Base-by-base conservation (phyloP, 2,888 invertebrate species). In the Trichopoda pennipes region DNA sequence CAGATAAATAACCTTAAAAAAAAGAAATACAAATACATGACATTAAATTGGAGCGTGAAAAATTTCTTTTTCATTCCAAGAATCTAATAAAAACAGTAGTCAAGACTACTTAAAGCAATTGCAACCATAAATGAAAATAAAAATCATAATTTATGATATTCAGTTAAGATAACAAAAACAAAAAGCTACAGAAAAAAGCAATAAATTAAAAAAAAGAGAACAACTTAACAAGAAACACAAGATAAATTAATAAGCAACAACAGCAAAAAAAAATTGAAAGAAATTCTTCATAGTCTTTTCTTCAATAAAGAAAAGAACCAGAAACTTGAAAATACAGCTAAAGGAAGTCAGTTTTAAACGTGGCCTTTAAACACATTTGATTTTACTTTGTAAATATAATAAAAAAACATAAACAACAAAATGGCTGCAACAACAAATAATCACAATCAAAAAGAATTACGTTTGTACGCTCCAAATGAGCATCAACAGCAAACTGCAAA, bases 21-120 rank as follows among this genome's bases (percentile, higher is more conserved):
- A 64, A 86, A 19, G 17, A 47, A 7, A 47, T 10, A 10, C 3
- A n/a, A 42, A 17, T 28, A 28, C 85, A 69, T 70, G 55, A 53
- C 68, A 84, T 86, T 86, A 88, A 87, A 89, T 86, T 87, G 86
- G 88, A 89, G 85, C 88, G 88, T 86, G 88, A 88, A 88, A 86
- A 85, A 68, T 77, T 74, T 63, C 79, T 79, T 80, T 79, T 79
- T 77, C 73, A 80, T 64, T 72, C 68, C 70, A 63, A 68, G 23
- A 77, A 56, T 69, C 58, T 76, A 80, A 66, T 38, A 8, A 53
- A 79, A 83, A 79, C 85, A 83, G 85, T 83, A 84, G 85, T 85
- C 80, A 55, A 28, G 64, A 77, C 74, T 84, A 72, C 49, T 72
- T 63, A 82, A 49, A 81, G 53, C 60, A 75, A 81, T 81, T 84